Evolutionary conservation across 2,888 invertebrate species (phyloP).

Genomic region (Lochmaea crataegi): DNA sequence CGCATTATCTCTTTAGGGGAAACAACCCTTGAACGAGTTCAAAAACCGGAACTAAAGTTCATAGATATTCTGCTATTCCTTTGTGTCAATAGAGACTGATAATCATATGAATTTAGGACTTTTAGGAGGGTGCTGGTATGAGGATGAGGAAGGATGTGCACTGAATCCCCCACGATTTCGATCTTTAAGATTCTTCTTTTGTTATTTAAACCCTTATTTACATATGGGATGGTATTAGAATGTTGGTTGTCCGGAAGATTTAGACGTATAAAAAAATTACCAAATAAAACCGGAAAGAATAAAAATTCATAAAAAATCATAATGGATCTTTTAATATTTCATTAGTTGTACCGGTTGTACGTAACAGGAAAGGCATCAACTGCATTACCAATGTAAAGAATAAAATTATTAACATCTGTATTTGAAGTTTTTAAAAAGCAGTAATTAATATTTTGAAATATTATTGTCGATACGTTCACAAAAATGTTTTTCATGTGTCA

Average conservation of each 20-base stretch:
- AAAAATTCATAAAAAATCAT: neutral
- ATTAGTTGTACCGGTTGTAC: no score
- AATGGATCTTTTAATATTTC: neutral
- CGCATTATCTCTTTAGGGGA: conserved; percentile 13
- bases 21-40: conserved; percentile 17
- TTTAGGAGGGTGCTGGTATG: neutral
- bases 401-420: no score
- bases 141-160: neutral
- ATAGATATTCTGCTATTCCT: conserved; percentile 18
- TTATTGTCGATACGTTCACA: no score
- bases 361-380: no score
- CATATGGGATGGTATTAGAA: neutral
- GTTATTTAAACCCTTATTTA: conserved; percentile 6
- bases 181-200: neutral
- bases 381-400: no score
- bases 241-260: neutral
- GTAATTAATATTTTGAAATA: no score
- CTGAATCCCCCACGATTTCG: neutral
- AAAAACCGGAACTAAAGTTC: conserved; percentile 24
- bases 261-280: neutral
- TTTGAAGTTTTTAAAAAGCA: no score
- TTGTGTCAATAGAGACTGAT: neutral
- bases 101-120: conserved; percentile 9
- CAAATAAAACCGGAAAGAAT: neutral
- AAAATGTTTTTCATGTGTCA: no score